Conservation (phyloP, 2,797 vertebrate species). For the Lutjanus campechanus region DNA sequence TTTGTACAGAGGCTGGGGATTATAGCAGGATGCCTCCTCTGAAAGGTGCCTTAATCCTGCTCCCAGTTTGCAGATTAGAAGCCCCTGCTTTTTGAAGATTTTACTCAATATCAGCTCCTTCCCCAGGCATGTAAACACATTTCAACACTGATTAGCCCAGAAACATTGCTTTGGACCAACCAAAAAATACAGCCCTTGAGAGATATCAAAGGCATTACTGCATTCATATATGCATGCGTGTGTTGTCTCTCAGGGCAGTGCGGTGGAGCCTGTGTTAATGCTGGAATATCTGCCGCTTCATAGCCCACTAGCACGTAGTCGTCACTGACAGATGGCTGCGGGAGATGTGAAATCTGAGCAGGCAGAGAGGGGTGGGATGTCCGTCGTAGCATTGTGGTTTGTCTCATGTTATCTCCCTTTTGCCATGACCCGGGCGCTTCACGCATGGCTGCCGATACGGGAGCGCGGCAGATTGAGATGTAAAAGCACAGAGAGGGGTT, state of each 20-base stretch:
- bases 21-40: slow-evolving; percentile 62
- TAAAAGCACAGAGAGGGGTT: slow-evolving; percentile 33
- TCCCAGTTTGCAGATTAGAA: slow-evolving; percentile 72
- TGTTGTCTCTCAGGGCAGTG: slow-evolving; percentile 18
- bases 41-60: slow-evolving; percentile 77
- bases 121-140: slow-evolving; percentile 71
- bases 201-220: slow-evolving; percentile 54
- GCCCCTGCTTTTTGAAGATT: slow-evolving; percentile 73
- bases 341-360: slow-evolving; percentile 69
- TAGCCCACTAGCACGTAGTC: slow-evolving; percentile 37
- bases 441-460: slow-evolving; percentile 10
- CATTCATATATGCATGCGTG: slow-evolving; percentile 32
- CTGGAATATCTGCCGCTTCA: slow-evolving; percentile 51
- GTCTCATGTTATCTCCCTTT: slow-evolving; percentile 66
- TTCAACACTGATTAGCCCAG: slow-evolving; percentile 62
- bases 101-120: slow-evolving; percentile 66
- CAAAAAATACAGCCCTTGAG: slow-evolving; percentile 16
- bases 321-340: slow-evolving; percentile 70
- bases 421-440: slow-evolving; percentile 32
- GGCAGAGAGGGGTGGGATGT: slow-evolving; percentile 58
- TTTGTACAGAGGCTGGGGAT: slow-evolving; percentile 71
- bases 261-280: slow-evolving; percentile 38
- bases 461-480: slow-evolving; percentile 57
- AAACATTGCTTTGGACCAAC: slow-evolving; percentile 46
- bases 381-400: slow-evolving; percentile 51